Conservation (phyloP, 2,888 invertebrate genomes). For the Apoda limacodes region DNA sequence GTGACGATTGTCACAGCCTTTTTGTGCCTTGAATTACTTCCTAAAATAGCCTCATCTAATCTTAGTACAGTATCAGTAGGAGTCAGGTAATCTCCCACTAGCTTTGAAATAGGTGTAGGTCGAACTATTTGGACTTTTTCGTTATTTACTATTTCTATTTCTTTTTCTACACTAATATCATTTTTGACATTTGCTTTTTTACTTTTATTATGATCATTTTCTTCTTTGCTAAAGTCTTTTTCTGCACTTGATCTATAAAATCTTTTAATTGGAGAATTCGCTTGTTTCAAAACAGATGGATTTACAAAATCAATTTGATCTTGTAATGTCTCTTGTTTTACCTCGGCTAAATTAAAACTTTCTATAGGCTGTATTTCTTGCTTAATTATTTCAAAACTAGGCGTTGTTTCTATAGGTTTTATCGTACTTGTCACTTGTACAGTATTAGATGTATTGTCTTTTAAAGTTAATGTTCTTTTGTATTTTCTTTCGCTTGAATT, state of each 20-base stretch:
- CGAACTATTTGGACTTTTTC: constrained; percentile 53
- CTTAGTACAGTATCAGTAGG: constrained; percentile 42
- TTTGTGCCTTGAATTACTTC: constrained; percentile 32
- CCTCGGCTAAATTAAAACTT: constrained; percentile 21
- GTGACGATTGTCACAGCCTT: constrained; percentile 22
- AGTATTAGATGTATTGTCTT: constrained; percentile 27
- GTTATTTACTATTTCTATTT: constrained; percentile 45
- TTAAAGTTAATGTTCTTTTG: constrained; percentile 45
- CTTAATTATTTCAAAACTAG: constrained; percentile 36
- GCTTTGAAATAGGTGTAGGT: constrained; percentile 37
- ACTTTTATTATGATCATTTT: background rate
- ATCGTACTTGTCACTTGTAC: constrained; percentile 23
- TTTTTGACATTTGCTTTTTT: constrained; percentile 32
- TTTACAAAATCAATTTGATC: constrained; percentile 40
- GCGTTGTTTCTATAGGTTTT: constrained; percentile 24
- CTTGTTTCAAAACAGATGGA: constrained; percentile 25
- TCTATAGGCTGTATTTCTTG: constrained; percentile 41
- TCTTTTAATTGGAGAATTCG: constrained; percentile 38
- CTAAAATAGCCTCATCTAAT: constrained; percentile 53
- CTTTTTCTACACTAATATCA: constrained; percentile 23
- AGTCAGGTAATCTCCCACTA: constrained; percentile 41
- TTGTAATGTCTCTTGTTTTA: constrained; percentile 37
- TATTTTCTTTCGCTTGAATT: constrained; percentile 36
- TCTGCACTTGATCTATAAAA: constrained; percentile 58
- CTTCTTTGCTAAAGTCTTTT: constrained; percentile 22